Evolutionary conservation across 2,888 invertebrate genomes (phyloP).

Genomic region (Stenodema calcarata): DNA sequence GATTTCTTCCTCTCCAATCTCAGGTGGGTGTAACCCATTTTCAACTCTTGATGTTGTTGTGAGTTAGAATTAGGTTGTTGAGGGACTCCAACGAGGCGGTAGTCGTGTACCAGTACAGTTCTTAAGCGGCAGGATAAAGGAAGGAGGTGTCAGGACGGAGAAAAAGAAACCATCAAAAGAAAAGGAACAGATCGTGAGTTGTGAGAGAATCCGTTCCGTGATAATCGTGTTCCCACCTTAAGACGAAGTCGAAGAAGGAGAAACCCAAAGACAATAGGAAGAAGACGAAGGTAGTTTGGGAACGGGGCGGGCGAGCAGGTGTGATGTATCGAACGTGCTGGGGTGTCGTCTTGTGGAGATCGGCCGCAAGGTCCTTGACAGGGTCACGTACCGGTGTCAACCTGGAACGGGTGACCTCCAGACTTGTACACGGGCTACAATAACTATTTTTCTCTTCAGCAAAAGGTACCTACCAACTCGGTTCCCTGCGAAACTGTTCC

Average conservation of each 20-base stretch:
- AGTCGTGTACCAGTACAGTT: not conserved
- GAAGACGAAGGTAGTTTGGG: not conserved
- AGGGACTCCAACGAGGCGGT: not conserved
- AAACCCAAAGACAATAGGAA: not conserved
- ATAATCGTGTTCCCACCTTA: conserved; percentile 32
- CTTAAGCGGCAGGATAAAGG: not conserved
- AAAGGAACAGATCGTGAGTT: conserved; percentile 1
- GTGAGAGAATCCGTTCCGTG: conserved; percentile 32
- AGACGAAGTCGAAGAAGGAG: not conserved
- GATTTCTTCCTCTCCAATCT: not conserved
- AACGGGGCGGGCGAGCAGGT: conserved; percentile 5
- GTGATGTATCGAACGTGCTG: conserved; percentile 31
- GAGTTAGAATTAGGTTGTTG: not conserved
- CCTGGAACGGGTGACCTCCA: not conserved
- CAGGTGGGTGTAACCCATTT: not conserved
- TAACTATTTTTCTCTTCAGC: not conserved
- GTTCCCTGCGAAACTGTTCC: not conserved
- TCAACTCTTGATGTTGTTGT: not conserved
- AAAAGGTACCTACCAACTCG: not conserved
- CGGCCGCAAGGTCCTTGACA: conserved; percentile 34
- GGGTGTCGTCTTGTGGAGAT: not conserved
- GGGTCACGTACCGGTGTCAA: conserved; percentile 34
- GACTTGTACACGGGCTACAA: not conserved
- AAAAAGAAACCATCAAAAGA: not conserved
- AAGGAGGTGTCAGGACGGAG: not conserved